phyloP scores from a whole-genome alignment of 2,797 vertebrate species.

The Onychomys arenicola region DNA sequence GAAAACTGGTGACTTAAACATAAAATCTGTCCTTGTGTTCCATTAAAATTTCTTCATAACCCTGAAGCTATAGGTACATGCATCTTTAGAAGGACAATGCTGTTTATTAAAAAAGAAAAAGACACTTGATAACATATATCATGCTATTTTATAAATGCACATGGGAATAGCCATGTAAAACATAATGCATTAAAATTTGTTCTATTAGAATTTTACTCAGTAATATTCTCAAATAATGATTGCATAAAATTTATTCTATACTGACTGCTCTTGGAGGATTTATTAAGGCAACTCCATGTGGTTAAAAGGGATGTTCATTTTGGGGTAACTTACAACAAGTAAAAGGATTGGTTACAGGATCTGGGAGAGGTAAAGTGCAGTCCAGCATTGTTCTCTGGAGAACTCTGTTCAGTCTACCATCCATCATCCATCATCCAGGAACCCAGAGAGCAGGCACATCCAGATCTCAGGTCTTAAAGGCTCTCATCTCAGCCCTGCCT shows the following conservation, averaged over 20 bases:
- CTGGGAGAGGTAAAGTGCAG: no score
- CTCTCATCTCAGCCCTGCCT: no score
- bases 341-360: no score
- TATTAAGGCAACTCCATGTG: no score
- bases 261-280: neutral
- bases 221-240: slow-evolving; percentile 13
- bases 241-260: neutral
- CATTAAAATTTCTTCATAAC: slow-evolving; percentile 25
- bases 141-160: slow-evolving; percentile 25
- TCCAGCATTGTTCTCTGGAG: no score
- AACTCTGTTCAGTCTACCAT: no score
- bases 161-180: neutral
- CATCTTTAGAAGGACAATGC: neutral
- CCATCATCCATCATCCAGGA: no score
- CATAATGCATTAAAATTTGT: neutral
- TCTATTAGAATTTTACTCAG: slow-evolving; percentile 19
- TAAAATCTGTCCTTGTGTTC: neutral
- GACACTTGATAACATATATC: neutral
- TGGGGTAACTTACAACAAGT: no score
- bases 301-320: no score
- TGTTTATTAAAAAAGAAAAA: slow-evolving; percentile 42
- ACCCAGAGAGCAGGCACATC: no score
- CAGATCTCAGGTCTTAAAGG: no score
- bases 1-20: slow-evolving; percentile 25
- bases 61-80: neutral